Base-by-base conservation (phyloP, 2,113 vertebrate species). In the Percina caprodes region DNA sequence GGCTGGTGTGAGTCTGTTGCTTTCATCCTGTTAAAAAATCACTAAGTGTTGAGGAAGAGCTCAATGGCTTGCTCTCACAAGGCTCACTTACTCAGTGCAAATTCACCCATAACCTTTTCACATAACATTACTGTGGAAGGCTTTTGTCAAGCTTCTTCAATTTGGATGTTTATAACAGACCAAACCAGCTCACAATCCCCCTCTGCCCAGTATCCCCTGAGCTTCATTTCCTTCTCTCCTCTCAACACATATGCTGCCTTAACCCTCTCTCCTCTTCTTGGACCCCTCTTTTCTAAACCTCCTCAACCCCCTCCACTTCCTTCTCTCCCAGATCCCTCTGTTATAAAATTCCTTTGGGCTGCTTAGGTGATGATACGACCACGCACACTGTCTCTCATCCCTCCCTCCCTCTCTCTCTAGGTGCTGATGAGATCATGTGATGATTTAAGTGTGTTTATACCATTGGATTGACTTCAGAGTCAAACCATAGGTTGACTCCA, bases 371-470 rank as follows among this genome's bases (percentile, higher is more conserved):
- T 82, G 84, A 86, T 80, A 60, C 85, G 24, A 63, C 65, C 26
- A n/a, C 7, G 24, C 16, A 26, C 54, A 6, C 49, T 26, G 42
- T 16, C 56, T 45, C 65, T n/a, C 33, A 18, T 46, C 19, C 35
- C 7, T 26, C 42, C 13, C 49, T 23, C 51, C 21, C 18, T 49
- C 2, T 66, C 16, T 80, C 60, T 62, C 4, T 68, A 14, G 23
- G 46, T 67, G 56, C 48, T 56, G 63, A 84, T 91, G 84, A 87
- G 74, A 84, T 87, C 86, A 74, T 87, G 63, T 85, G 83, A 79
- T 89, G 74, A 86, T 91, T 91, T 91, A 85, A 90, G 71, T 54
- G 74, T 90, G 86, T 88, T 89, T 89, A 88, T 56, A 81, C 26
- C 72, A 3, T 18, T 61, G 63, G 74, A 82, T 26, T 63, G 81